Percentiles rank a stretch among this genome's conserved stretches.
These are phyloP conservation scores for Rhaphigaster nebulosa DNA, from an alignment of 2,888 invertebrate genomes.

Conservation along the genomic window DNA sequence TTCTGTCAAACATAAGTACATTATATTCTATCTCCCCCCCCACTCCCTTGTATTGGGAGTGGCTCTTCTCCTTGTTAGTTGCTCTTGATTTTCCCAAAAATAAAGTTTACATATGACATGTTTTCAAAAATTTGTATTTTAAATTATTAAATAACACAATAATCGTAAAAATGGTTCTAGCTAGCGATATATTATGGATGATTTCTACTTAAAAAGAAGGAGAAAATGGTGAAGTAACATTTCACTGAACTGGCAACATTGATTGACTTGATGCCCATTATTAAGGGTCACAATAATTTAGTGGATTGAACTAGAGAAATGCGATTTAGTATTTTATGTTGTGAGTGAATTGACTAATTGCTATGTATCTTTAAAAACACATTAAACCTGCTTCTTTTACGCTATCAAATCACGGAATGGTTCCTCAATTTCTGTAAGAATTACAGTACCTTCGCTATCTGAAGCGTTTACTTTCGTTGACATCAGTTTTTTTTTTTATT, in stretches of 20 bases:
- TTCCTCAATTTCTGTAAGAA: not conserved
- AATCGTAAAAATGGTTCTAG: too few species aligned
- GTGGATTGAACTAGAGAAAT: conserved; percentile 11
- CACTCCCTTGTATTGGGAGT: not conserved
- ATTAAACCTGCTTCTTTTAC: not conserved
- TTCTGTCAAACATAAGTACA: not conserved
- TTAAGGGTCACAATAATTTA: conserved; percentile 54
- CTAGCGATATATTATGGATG: not conserved
- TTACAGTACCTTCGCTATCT: not conserved
- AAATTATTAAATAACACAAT: not conserved
- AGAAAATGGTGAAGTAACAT: conserved; percentile 9
- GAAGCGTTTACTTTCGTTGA: conserved; percentile 46
- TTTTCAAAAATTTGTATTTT: not conserved
- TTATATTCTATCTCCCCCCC: not conserved
- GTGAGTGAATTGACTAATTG: not conserved
- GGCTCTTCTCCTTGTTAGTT: not conserved
- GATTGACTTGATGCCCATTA: conserved; percentile 52
- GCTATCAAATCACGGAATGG: not conserved
- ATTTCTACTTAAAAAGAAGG: not conserved
- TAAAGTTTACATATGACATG: not conserved
- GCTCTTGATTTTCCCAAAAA: not conserved
- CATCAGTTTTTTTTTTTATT: conserved; percentile 5
- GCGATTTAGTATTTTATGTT: not conserved
- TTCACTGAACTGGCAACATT: conserved; percentile 50
- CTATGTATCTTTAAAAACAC: not conserved